These are phyloP conservation scores for Oxystoma pomonae DNA, from an alignment of 2,888 invertebrate species.

Conservation along the genomic window DNA sequence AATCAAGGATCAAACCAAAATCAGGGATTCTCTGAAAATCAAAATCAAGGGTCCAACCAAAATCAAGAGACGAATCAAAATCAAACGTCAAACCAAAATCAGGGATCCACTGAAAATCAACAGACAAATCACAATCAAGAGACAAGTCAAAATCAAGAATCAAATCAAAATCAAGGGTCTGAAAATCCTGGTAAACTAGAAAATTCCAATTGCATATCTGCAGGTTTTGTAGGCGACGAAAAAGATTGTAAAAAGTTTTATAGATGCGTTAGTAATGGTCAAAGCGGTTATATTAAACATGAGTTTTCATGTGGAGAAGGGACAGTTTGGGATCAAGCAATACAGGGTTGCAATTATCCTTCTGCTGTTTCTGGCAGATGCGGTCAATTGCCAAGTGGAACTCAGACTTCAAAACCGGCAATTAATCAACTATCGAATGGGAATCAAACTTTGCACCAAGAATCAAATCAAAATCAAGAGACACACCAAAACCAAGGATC, in stretches of 20 bases:
- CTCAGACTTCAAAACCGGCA: no score
- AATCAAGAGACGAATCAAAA: background rate
- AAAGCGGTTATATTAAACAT: constrained; percentile 59
- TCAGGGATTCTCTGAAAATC: constrained; percentile 10
- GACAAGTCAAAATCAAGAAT: constrained; percentile 40
- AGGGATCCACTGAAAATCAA: constrained; percentile 16
- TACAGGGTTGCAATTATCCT: constrained; percentile 68
- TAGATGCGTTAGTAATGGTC: constrained; percentile 64
- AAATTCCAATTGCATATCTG: constrained; percentile 44
- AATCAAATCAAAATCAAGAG: background rate
- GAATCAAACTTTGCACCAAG: constrained; percentile 8
- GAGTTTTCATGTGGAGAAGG: constrained; percentile 72
- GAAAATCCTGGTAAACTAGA: constrained; percentile 25
- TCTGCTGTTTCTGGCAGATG: constrained; percentile 51
- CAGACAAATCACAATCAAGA: constrained; percentile 19
- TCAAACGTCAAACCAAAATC: background rate
- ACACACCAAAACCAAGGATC: background rate
- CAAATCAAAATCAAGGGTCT: constrained; percentile 38
- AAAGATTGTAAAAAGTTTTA: constrained; percentile 68
- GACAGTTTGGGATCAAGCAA: constrained; percentile 70
- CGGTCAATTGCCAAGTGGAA: no score
- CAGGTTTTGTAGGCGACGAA: constrained; percentile 72
- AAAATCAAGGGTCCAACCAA: constrained; percentile 13
- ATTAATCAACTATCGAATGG: constrained; percentile 7
- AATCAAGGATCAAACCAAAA: constrained; percentile 18